These are phyloP conservation scores for Polyommatus icarus DNA, from an alignment of 2,888 invertebrate genomes.

Conservation along the genomic window DNA sequence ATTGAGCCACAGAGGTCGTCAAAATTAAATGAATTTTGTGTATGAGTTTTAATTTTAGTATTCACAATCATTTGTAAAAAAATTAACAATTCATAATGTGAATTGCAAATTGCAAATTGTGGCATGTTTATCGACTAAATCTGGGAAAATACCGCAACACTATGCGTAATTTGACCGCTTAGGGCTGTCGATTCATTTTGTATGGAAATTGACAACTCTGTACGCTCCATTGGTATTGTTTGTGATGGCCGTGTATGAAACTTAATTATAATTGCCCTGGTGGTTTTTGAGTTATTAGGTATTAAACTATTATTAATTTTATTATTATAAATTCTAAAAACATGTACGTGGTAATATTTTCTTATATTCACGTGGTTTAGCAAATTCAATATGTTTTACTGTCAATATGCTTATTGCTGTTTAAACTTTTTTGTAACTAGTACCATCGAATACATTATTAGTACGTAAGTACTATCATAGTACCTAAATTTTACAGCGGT, in stretches of 20 bases:
- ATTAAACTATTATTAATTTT: not conserved
- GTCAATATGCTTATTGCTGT: too few relatives aligned
- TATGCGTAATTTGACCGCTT: conserved; percentile 9
- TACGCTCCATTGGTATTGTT: conserved; percentile 3
- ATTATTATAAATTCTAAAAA: not conserved
- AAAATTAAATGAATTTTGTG: too few relatives aligned
- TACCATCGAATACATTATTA: too few relatives aligned
- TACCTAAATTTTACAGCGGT: too few relatives aligned
- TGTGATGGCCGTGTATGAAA: conserved; percentile 5
- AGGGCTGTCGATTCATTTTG: conserved; percentile 1
- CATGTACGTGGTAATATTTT: not conserved
- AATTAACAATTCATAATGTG: not conserved
- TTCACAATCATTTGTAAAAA: not conserved
- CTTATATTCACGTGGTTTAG: not conserved
- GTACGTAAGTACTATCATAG: too few relatives aligned
- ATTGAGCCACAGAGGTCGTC: too few relatives aligned
- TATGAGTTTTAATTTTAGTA: not conserved
- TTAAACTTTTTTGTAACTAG: too few relatives aligned
- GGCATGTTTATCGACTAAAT: conserved; percentile 5
- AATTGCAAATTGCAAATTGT: conserved; percentile 6
- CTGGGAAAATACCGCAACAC: conserved; percentile 4
- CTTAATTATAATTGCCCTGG: not conserved
- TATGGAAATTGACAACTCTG: conserved; percentile 14
- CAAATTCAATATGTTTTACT: too few relatives aligned
- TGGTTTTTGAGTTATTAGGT: not conserved